phyloP scores from a whole-genome alignment of 1,140 invertebrate genomes.

The Solenopsis fugax region DNA sequence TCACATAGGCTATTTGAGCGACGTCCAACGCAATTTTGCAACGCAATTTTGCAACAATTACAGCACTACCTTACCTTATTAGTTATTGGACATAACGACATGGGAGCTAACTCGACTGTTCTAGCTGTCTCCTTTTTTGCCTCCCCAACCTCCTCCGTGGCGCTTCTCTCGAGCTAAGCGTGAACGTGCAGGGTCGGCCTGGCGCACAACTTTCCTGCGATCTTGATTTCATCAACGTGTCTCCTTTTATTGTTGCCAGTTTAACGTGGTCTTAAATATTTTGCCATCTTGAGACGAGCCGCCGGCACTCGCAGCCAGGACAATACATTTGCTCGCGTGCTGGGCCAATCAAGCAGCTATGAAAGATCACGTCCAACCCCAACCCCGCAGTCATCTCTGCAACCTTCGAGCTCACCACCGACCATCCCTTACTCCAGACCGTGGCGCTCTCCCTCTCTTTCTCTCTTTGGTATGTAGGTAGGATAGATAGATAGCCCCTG shows the following conservation, averaged over 20 bases:
- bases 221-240: constrained; percentile 86
- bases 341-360: constrained; percentile 85
- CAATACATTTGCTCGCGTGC: constrained; percentile 78
- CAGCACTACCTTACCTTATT: constrained; percentile 38
- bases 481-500: constrained; percentile 68
- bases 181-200: constrained; percentile 71
- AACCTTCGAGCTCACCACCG: constrained; percentile 74
- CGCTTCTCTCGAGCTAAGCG: constrained; percentile 61
- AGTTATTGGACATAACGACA: constrained; percentile 44
- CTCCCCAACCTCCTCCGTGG: neutral
- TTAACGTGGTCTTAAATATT: constrained; percentile 83
- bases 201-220: constrained; percentile 80
- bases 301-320: constrained; percentile 58
- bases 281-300: constrained; percentile 73
- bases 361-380: constrained; percentile 86
- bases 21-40: neutral
- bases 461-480: constrained; percentile 58
- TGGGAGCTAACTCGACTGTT: constrained; percentile 48
- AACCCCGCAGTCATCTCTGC: constrained; percentile 71
- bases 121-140: constrained; percentile 44
- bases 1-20: neutral
- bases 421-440: constrained; percentile 70
- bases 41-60: constrained; percentile 17
- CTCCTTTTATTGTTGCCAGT: constrained; percentile 85
- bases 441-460: constrained; percentile 31